Evolutionary conservation across 2,888 invertebrate genomes (phyloP), one percentile per base, ranked within the genome.

Genomic region (Myopa testacea): DNA sequence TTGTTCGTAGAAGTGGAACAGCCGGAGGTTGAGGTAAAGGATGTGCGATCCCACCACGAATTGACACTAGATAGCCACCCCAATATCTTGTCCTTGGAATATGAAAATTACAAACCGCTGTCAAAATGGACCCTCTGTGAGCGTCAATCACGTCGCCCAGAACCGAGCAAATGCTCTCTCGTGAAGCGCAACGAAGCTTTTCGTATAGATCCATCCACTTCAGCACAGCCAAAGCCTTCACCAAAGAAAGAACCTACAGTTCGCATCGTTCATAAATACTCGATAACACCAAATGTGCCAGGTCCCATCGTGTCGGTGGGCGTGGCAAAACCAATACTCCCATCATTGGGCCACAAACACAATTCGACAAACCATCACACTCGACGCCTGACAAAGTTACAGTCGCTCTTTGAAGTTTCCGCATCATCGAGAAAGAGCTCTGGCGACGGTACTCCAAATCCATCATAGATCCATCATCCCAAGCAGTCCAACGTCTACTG

Each of bases 1-100:
- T 89, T 89, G 89, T 89, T 89, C 79, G 88, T 89, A 6, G 87
- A 87, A 79, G 89, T 89, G 8, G 88, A 88, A 4, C 78, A 84
- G 50, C 40, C 8, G 40, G 40, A 40, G 40, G 40, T 8, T 40
- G 40, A 40, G 8, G 40, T 40, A 40, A 40, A 40, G 40, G 40
- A 40, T 6, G 8, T 6, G 40, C 40, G 52, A 75, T 2, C 38
- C 6, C 4, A 77, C 50, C 8, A 76, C 74, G 16, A 77, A 52
- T 16, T 16, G 16, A 81, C 82, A 19, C 85, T 85, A 67, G 85
- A 86, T 79, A 83, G 85, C 77, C 85, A 84, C 1, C 81, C 83
- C 0, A 87, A 86, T 26, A 83, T 86, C 19, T 81, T 88, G 26
- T 84, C 88, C 34, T 89, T 86, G 70, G 85, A 87, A 16, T 88